These are phyloP conservation scores for Picathartes gymnocephalus DNA, from an alignment of 2,113 vertebrate genomes.

Conservation along the genomic window DNA sequence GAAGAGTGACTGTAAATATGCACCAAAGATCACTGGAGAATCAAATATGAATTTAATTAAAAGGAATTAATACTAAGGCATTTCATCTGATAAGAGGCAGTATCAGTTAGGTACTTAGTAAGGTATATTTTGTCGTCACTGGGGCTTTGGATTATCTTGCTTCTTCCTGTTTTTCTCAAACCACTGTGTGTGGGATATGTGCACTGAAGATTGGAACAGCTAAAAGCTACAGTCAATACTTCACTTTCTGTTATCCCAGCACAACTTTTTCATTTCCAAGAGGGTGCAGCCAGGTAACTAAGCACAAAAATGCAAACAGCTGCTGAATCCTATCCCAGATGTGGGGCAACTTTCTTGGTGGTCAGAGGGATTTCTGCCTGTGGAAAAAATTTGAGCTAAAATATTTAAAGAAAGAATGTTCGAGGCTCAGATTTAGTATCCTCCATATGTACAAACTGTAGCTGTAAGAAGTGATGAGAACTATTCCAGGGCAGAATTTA, in stretches of 20 bases:
- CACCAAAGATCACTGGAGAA: neutral
- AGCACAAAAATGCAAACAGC: slow-evolving; percentile 23
- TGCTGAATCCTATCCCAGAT: slow-evolving; percentile 24
- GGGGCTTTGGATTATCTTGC: slow-evolving; percentile 43
- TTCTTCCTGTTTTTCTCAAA: slow-evolving; percentile 59
- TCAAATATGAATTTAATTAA: slow-evolving; percentile 57
- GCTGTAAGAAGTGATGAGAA: neutral
- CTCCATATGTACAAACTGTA: neutral
- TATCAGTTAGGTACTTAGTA: slow-evolving; percentile 52
- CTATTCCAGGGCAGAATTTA: neutral
- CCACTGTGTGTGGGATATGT: slow-evolving; percentile 42
- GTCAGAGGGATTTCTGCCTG: slow-evolving; percentile 19
- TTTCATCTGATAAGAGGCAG: slow-evolving; percentile 57
- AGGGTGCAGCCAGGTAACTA: slow-evolving; percentile 31
- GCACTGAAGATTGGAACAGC: neutral
- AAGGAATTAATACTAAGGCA: slow-evolving; percentile 46
- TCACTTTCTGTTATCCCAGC: neutral
- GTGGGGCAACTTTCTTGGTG: slow-evolving; percentile 33
- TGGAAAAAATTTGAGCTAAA: slow-evolving; percentile 27
- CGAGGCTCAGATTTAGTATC: neutral
- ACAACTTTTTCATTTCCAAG: slow-evolving; percentile 22
- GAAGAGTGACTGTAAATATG: neutral
- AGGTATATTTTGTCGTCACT: slow-evolving; percentile 42
- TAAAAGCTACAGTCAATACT: slow-evolving; percentile 53
- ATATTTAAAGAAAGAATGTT: neutral